Base-by-base conservation (phyloP, 1,140 invertebrate genomes). In the Paracyclopina nana region DNA sequence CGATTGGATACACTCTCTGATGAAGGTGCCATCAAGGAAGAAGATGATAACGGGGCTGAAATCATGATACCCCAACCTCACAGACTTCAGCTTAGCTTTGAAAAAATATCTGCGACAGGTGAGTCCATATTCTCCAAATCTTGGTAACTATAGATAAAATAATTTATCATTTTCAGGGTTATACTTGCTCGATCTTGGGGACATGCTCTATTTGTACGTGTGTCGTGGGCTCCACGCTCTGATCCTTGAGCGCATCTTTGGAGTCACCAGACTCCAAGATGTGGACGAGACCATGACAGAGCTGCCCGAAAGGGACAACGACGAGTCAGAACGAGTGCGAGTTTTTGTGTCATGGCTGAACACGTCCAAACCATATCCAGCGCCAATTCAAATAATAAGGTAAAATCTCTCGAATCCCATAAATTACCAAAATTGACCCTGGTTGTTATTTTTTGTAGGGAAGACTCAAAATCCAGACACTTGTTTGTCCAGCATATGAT, bases 161-260 rank as follows among this genome's bases (percentile, higher is more conserved):
- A n/a, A n/a, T n/a, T n/a, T n/a, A n/a, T n/a, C n/a, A n/a, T n/a
- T n/a, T n/a, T n/a, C n/a, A n/a, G 92, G 91, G 9, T 81, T 82
- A 14, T 98, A 92, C 62, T 65, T 99, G 1, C 67, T 98, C 63
- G 92, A 98, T 63, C 73, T 77, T 43, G 83, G 84, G 4, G 75
- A 80, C 42, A 69, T 72, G 44, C 80, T 98, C 62, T 76, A 80
- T 44, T 65, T 99, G 14, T 87, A 90, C 60, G 72, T 98, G 1
- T 82, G 90, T 18, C 76, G 81, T 53, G 79, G 74, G 54, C 74
- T 90, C 27, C 74, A 76, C 60, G 70, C 76, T 25, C 67, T 73
- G 26, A 82, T 83, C 60, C 75, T 88, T 56, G 74, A 74, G 28
- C 74, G 79, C 50, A 69, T 55, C 4, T 41, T 59, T 25, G 56